Base-by-base conservation (phyloP, 2,888 invertebrate species). In the Incurvaria masculella region DNA sequence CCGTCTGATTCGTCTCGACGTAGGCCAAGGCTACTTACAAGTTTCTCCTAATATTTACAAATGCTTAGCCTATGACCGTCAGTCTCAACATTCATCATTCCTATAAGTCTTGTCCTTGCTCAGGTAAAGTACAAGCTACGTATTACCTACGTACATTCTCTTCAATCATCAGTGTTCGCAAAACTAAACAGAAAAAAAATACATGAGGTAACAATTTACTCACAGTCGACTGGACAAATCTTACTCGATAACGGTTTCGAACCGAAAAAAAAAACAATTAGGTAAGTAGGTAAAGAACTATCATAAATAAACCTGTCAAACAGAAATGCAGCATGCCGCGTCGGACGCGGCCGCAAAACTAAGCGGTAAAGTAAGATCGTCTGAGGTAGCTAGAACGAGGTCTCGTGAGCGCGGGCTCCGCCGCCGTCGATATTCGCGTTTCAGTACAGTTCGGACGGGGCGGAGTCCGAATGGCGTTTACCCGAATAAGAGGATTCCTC, bases 31-130 rank as follows among this genome's bases (percentile, higher is more conserved):
- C 76, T 61, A 63, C 65, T 62, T 68, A 71, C 65, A 69, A 74
- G 65, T 74, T 74, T 74, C 76, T 69, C 74, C 75, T 76, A 78
- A 65, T 76, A 78, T 78, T 73, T 78, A 78, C 76, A 78, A 69
- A 70, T 69, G 66, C 68, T 71, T 70, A 74, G 76, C 75, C 78
- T 69, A 70, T 71, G 75, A 70, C 78, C 76, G 54, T 78, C 75
- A 73, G 76, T 74, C 75, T 73, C 75, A 68, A 76, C 75, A 69
- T 66, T 67, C 42, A 21, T 33, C 44, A 63, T 64, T 63, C 67
- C 66, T 66, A 72, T 68, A 65, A 69, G 69, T 68, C 62, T 33
- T 33, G 11, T 33, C 63, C 69, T 69, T 69, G 69, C 69, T 69
- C 72, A 62, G 64, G 63, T 69, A 66, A 65, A 68, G 65, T 59